These are phyloP conservation scores for Nesometra sesokonis DNA, from an alignment of 35 echinoderm and acorn worm species.

Conservation along the genomic window DNA sequence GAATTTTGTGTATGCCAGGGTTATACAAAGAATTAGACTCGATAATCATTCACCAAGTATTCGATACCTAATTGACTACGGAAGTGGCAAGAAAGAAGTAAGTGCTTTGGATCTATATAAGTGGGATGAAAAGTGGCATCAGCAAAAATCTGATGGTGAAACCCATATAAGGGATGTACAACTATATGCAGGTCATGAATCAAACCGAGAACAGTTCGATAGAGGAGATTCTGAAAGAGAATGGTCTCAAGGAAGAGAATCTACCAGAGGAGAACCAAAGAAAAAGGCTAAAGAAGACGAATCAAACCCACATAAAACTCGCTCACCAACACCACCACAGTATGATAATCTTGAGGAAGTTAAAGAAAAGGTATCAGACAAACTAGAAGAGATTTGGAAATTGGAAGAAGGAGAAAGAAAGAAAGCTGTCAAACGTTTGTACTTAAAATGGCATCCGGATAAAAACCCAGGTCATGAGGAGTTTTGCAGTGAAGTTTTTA, in stretches of 20 bases:
- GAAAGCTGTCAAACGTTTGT: slow-evolving; percentile 5
- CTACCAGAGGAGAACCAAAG: neutral
- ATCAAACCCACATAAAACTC: no score
- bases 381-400: neutral
- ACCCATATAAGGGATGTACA: no score
- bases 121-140: neutral
- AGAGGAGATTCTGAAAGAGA: neutral
- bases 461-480: slow-evolving; percentile 24
- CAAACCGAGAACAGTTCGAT: no score
- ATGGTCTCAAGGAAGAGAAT: neutral
- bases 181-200: neutral
- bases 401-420: slow-evolving; percentile 8
- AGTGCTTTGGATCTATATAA: slow-evolving; percentile 3
- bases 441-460: slow-evolving; percentile 37
- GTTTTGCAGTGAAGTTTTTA: slow-evolving; percentile 19
- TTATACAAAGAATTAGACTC: slow-evolving; percentile 2
- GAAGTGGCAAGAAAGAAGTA: neutral
- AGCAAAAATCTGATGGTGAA: neutral
- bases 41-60: no score
- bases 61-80: slow-evolving; percentile 30
- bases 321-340: neutral
- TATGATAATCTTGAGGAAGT: neutral
- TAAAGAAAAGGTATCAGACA: neutral
- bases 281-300: neutral
- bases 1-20: slow-evolving; percentile 14